These are phyloP conservation scores for Sceliomorpha sp. DNA, from an alignment of 2,888 invertebrate genomes.

Conservation along the genomic window DNA sequence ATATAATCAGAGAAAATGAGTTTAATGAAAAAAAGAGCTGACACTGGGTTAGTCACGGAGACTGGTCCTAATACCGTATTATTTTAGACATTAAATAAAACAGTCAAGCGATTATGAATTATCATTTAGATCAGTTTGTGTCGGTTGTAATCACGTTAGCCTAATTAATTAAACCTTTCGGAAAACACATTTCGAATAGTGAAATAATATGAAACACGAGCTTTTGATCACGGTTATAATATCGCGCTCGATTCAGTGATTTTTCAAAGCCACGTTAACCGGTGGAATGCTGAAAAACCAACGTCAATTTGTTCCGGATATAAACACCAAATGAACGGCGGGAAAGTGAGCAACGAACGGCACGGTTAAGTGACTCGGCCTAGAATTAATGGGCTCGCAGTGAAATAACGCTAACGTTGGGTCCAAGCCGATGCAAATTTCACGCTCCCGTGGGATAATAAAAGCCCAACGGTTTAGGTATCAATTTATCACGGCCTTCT, in stretches of 20 bases:
- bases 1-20: too few species aligned
- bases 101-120: too few species aligned
- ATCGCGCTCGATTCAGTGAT: slow-evolving; percentile 13
- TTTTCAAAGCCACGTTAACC: slow-evolving; percentile 43
- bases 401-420: slow-evolving; percentile 38
- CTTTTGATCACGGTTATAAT: slow-evolving; percentile 26
- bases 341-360: slow-evolving; percentile 36
- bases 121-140: too few species aligned
- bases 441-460: slow-evolving; percentile 48
- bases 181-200: slow-evolving; percentile 9
- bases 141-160: too few species aligned
- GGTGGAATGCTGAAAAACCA: slow-evolving; percentile 43
- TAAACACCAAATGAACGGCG: slow-evolving; percentile 49
- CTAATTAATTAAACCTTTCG: slow-evolving; percentile 30
- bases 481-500: slow-evolving; percentile 68
- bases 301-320: slow-evolving; percentile 56
- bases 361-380: slow-evolving; percentile 52
- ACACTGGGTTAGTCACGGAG: too few species aligned
- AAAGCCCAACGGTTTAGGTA: slow-evolving; percentile 59
- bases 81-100: too few species aligned
- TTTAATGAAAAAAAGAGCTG: too few species aligned
- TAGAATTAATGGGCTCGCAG: slow-evolving; percentile 50
- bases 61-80: too few species aligned
- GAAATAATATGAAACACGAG: slow-evolving; percentile 10
- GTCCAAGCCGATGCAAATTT: slow-evolving; percentile 50